phyloP scores from a whole-genome alignment of 2,888 invertebrate species.

The Hybos culiciformis region DNA sequence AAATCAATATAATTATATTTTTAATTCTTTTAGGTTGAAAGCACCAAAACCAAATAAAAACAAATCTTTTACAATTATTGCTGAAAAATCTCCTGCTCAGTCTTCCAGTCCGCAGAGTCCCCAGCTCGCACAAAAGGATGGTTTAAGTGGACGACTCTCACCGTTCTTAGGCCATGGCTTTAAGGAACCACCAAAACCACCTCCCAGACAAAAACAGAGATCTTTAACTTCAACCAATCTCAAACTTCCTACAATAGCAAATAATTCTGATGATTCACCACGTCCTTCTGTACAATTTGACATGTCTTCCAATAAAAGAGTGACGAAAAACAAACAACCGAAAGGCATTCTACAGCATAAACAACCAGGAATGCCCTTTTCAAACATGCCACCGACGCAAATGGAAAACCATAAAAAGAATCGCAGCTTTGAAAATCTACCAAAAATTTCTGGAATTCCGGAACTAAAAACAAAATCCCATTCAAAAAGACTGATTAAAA shows the following conservation, averaged over 20 bases:
- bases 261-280: constrained; percentile 25
- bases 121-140: constrained; percentile 21
- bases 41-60: constrained; percentile 45
- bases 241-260: constrained; percentile 18
- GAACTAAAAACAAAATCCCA: not conserved
- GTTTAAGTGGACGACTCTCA: constrained; percentile 38
- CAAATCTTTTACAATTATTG: constrained; percentile 55
- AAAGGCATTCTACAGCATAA: constrained; percentile 28
- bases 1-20: not conserved
- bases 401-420: constrained; percentile 16
- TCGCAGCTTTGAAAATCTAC: constrained; percentile 11
- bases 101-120: constrained; percentile 40
- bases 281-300: constrained; percentile 34
- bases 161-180: constrained; percentile 49
- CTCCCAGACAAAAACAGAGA: constrained; percentile 10
- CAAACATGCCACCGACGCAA: constrained; percentile 2
- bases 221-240: constrained; percentile 22
- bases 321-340: constrained; percentile 13
- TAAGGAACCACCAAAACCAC: constrained; percentile 16
- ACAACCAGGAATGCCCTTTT: constrained; percentile 3
- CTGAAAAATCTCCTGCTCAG: constrained; percentile 41
- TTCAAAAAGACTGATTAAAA: constrained; percentile 24
- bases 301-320: constrained; percentile 24
- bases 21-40: constrained; percentile 21
- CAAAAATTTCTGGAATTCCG: not conserved